Base-by-base conservation (phyloP, 2,113 vertebrate genomes). In the Neopipo cinnamomea region DNA sequence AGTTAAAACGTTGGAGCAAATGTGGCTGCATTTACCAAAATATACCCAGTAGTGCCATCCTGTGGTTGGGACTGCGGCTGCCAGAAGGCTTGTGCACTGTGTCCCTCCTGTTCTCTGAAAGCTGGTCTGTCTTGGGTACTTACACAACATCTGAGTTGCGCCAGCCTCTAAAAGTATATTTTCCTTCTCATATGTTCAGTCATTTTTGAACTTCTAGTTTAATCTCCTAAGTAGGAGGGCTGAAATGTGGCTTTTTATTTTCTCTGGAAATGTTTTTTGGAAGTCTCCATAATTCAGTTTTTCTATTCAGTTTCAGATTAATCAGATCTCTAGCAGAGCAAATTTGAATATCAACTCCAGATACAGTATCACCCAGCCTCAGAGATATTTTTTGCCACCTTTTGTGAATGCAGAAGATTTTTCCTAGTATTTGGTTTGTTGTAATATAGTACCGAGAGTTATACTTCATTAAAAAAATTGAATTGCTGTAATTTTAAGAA, bases 41-140 rank as follows among this genome's bases (percentile, higher is more conserved):
- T 9, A 30, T 66, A 67, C 89, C 80, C 88, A 41, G 93, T 97
- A 96, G 94, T 98, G 98, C 98, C 98, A 97, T 97, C 98, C 98
- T 96, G 98, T 95, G 98, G 97, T 66, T 0, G 12, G 30, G 11
- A 27, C 5, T 59, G 11, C 7, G 18, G 20, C 53, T 85, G 5
- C 39, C 68, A 20, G 83, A 6, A 28, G 70, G 66, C 22, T 44
- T 3, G 16, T 3, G 62, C 53, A 0, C 31, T 5, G 0, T 0
- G 20, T 72, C 41, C 81, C 4, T 7, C 37, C 65, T 27, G 18
- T 37, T 74, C 68, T 17, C 65, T 52, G 15, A 33, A 77, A 52
- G 31, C 72, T 12, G 53, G 2, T 11, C 37, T 33, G 33, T 17
- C 59, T 44, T 14, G 56, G 61, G 4, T 19, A 27, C 27, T 33